These are phyloP conservation scores for Porites divaricata DNA, from an alignment of 92 coral and sea anemone genomes.

Conservation along the genomic window DNA sequence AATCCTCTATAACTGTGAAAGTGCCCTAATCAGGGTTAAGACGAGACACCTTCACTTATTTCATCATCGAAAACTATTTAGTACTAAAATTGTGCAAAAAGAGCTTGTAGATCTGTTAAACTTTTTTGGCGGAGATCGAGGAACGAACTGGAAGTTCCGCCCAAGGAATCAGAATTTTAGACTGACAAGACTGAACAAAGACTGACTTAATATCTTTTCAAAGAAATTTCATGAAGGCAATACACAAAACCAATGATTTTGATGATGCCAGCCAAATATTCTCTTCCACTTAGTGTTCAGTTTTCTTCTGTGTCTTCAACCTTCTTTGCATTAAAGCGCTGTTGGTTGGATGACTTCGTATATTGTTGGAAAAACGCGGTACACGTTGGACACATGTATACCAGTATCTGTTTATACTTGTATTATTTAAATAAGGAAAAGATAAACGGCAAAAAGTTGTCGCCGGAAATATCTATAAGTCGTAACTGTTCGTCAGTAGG, in stretches of 20 bases:
- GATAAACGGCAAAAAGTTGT: too few relatives aligned
- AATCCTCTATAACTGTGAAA: slow-evolving; percentile 56
- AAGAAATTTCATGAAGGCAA: neutral
- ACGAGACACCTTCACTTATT: slow-evolving; percentile 13
- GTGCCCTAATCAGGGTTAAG: slow-evolving; percentile 11
- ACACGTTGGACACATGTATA: too few relatives aligned
- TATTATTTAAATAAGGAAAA: too few relatives aligned
- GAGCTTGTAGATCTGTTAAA: neutral
- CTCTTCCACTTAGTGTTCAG: neutral
- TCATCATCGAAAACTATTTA: neutral
- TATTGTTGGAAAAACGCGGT: too few relatives aligned
- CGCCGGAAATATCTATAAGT: too few relatives aligned
- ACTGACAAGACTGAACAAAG: neutral
- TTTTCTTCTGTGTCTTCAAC: neutral
- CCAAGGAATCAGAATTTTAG: too few relatives aligned
- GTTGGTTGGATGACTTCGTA: too few relatives aligned
- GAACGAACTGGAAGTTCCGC: too few relatives aligned
- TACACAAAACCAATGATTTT: neutral
- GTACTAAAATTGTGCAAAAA: neutral
- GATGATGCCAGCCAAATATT: neutral
- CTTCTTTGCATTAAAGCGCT: neutral
- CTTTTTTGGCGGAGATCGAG: neutral
- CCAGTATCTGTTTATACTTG: too few relatives aligned
- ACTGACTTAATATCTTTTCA: neutral
- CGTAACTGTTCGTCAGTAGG: too few relatives aligned